phyloP scores from a whole-genome alignment of 2,113 vertebrate species.

The Coptodon bakossiorum region DNA sequence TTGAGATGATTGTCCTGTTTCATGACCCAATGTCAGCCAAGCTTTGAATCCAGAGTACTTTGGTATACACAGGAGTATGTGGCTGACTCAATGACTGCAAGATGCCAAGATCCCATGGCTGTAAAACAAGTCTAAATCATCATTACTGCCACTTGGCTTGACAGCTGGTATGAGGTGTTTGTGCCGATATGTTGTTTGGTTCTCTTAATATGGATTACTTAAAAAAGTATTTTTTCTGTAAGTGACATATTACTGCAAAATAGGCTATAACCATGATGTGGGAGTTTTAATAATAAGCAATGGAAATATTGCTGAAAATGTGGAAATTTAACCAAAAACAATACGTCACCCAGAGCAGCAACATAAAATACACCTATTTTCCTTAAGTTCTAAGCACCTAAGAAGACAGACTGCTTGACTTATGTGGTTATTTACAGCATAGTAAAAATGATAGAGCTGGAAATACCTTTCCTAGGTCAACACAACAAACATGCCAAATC shows the following conservation, averaged over 20 bases:
- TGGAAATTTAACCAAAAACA: neutral
- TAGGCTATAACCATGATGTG: neutral
- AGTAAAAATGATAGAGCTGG: slow-evolving; percentile 13
- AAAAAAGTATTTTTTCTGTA: neutral
- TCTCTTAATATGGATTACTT: neutral
- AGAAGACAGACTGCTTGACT: neutral
- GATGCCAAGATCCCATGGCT: neutral
- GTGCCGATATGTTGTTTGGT: neutral
- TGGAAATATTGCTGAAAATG: neutral
- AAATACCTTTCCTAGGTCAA: neutral
- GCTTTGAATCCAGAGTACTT: neutral
- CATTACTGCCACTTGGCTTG: neutral
- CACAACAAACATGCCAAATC: neutral
- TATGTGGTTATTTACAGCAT: slow-evolving; percentile 12
- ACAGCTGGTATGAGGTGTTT: neutral
- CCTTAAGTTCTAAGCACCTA: neutral
- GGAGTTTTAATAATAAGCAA: neutral
- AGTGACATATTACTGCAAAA: neutral
- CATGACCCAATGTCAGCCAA: neutral
- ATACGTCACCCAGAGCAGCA: neutral
- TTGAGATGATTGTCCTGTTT: neutral
- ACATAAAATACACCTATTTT: neutral
- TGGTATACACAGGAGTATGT: neutral
- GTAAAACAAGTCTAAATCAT: neutral
- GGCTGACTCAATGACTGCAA: neutral